phyloP scores from a whole-genome alignment of 2,113 vertebrate species.

The Tragelaphus strepsiceros region DNA sequence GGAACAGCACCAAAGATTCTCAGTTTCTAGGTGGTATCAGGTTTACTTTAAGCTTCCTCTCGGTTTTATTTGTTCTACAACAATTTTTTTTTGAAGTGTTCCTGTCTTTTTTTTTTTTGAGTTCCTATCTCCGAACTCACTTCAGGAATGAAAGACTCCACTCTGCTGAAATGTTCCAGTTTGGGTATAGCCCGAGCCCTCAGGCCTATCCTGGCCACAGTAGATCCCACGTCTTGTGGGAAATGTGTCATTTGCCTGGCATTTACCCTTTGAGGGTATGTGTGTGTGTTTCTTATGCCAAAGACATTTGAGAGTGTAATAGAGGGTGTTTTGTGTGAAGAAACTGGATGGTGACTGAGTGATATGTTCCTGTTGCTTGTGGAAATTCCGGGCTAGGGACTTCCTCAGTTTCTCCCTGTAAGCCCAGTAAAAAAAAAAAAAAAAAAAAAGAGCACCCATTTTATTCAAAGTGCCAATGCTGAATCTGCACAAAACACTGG shows the following conservation, averaged over 20 bases:
- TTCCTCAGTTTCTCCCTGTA: background rate
- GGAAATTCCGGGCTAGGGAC: background rate
- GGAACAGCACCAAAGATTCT: background rate
- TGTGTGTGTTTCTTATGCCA: background rate
- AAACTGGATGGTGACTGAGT: background rate
- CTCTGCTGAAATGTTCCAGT: background rate
- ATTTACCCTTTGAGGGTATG: background rate
- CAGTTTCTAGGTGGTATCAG: background rate
- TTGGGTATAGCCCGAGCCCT: no score
- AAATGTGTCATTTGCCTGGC: background rate
- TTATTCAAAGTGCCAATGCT: background rate
- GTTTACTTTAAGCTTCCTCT: background rate
- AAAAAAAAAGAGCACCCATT: background rate
- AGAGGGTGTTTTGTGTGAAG: no score
- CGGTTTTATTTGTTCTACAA: background rate
- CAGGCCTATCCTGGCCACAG: background rate
- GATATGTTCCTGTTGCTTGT: background rate
- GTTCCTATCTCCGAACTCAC: background rate
- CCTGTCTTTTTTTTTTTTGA: background rate
- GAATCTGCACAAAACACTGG: background rate
- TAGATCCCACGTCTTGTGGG: background rate
- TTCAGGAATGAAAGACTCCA: background rate
- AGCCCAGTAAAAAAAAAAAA: background rate
- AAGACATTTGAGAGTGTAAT: background rate
- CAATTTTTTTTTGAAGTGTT: background rate